These are phyloP conservation scores for Batillaria attramentaria DNA, from an alignment of 1,140 invertebrate species.

Conservation along the genomic window DNA sequence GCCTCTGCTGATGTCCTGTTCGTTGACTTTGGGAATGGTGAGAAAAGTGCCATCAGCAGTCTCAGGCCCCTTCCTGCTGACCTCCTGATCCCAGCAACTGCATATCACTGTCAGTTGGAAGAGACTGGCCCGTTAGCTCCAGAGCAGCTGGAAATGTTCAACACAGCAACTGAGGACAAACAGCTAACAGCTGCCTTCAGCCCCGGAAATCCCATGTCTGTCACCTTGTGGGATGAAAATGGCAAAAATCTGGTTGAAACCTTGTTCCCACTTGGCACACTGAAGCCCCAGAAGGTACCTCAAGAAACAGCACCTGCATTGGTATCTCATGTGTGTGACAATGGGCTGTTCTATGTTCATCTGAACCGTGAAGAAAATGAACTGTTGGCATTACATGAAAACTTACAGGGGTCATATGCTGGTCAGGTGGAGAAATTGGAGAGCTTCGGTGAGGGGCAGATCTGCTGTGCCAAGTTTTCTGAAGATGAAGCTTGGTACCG, in stretches of 20 bases:
- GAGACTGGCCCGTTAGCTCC: constrained; percentile 35
- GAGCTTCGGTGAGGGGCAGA: constrained; percentile 68
- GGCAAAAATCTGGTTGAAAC: constrained; percentile 26
- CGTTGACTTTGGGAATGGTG: constrained; percentile 78
- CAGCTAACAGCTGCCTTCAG: constrained; percentile 53
- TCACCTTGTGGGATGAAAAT: constrained; percentile 37
- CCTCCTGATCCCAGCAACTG: constrained; percentile 33
- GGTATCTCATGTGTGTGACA: constrained; percentile 58
- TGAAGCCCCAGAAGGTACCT: constrained; percentile 27
- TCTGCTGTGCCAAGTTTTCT: constrained; percentile 82
- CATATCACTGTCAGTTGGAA: constrained; percentile 37
- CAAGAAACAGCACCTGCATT: constrained; percentile 37
- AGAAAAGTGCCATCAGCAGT: constrained; percentile 50
- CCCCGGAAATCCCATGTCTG: constrained; percentile 25
- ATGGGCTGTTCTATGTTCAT: constrained; percentile 73
- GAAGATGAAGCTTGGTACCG: constrained; percentile 86
- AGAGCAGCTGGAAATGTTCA: constrained; percentile 42
- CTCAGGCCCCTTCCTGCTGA: constrained; percentile 37
- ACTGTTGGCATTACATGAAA: constrained; percentile 36
- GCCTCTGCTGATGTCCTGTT: constrained; percentile 81
- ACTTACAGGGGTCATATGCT: constrained; percentile 25
- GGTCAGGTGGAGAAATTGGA: constrained; percentile 18
- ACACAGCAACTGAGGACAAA: constrained; percentile 45
- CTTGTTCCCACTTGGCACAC: not conserved
- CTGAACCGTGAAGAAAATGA: constrained; percentile 54